Base-by-base conservation (phyloP, 2,113 vertebrate species). In the Podarcis raffonei region DNA sequence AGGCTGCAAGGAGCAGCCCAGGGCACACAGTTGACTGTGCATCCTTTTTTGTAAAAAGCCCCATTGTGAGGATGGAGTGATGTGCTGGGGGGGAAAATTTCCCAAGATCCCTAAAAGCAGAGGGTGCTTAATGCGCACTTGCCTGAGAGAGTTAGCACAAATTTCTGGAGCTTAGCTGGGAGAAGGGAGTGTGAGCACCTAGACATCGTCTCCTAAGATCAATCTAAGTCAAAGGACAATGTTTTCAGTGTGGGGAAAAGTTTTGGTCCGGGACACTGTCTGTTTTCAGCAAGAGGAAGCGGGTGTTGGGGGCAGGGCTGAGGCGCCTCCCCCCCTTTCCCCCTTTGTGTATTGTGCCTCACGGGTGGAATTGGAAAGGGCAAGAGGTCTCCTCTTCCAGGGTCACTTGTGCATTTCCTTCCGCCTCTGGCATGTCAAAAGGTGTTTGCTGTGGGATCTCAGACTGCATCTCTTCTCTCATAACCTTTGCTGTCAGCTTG, bases 401-500 rank as follows among this genome's bases (percentile, higher is more conserved):
- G 98, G 97, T 98, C 97, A 97, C 89, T 94, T 94, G 91, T 96
- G 92, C 93, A 89, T 95, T 96, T 92, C 93, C 94, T 93, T 93
- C 93, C 92, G 95, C 94, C 95, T 90, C 93, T 89, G 94, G 92
- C 94, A 91, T 93, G 91, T 93, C 92, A 95, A 74, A 85, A 90
- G 92, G 93, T 83, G 57, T 95, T 96, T 94, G 93, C 92, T 96
- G 96, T 97, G 97, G 95, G 96, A 94, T 96, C 95, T 97, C 94
- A 94, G 88, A 95, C 93, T 94, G 88, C 88, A 94, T 95, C 95
- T 97, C 97, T 97, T 97, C 96, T 94, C 84, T 91, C 94, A 89
- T 97, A 97, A 98, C 97, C 97, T 96, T 94, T 87, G 93, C 95
- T 96, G 95, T 98, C 97, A 98, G 97, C 97, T 95, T 96, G 92